Base-by-base conservation (phyloP, 2,113 vertebrate genomes). In the Lamprologus callipterus region DNA sequence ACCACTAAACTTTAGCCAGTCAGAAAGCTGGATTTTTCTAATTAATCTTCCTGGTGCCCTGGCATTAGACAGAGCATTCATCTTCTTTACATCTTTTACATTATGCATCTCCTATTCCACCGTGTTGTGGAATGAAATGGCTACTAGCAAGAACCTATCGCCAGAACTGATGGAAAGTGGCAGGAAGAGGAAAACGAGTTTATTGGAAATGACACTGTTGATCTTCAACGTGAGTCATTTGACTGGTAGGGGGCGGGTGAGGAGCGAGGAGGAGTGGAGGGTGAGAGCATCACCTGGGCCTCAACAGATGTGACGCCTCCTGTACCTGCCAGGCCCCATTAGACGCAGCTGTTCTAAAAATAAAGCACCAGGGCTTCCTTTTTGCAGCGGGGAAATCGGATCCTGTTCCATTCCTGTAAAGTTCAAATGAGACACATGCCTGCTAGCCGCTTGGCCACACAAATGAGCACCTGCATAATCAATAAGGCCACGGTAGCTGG, bases 271-370 rank as follows among this genome's bases (percentile, higher is more conserved):
- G 84, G 87, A 87, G 86, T 5, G 80, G 81, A 85, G 86, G 90
- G 90, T 60, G 83, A 84, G 87, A 92, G 93, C 92, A 55, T 95
- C 96, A 96, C 95, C 95, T 93, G 94, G 95, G 86, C 93, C 94
- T 94, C 92, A 85, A 96, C 95, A 96, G 96, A 95, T 96, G 96
- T 95, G 95, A 95, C 89, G 92, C 95, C 96, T 96, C 94, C 95
- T 96, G 94, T 96, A 96, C 95, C 94, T 96, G 95, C 96, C 96
- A 96, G 94, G 94, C 94, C 93, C 95, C 94, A 96, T 96, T 96
- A 96, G 92, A 94, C 60, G 91, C 94, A 94, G 94, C 94, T 94
- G 94, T 91, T 94, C 95, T 94, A 96, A 96, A 96, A 96, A 96
- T 96, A 96, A 96, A 94, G 88, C 88, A 87, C 60, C 86, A 45